Conservation (phyloP, 2,888 invertebrate genomes). For the Agapostemon virescens region DNA sequence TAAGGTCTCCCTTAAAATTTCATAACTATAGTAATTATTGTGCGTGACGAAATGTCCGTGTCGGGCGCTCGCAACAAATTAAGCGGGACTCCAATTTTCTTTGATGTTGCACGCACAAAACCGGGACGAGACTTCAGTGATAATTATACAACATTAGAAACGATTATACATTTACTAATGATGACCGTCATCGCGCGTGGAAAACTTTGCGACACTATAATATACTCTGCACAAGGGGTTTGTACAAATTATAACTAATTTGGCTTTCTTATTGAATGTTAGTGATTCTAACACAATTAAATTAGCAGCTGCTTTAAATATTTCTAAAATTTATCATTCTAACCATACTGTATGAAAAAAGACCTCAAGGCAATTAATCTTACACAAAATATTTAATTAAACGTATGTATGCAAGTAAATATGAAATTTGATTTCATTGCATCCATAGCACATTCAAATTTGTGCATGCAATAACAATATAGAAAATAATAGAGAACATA, state of each 20-base stretch:
- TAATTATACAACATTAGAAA: conserved; percentile 42
- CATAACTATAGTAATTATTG: conserved; percentile 47
- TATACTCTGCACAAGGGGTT: not conserved
- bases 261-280: not conserved
- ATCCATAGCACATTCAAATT: not conserved
- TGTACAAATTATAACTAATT: not conserved
- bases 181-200: not conserved
- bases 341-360: not conserved
- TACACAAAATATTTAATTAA: not conserved
- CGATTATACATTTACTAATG: conserved; percentile 26
- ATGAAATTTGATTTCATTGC: not conserved
- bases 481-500: not conserved
- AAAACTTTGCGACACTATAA: not conserved
- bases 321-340: not conserved
- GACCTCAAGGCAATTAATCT: not conserved
- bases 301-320: not conserved
- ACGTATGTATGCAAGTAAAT: not conserved
- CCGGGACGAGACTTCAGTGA: conserved; percentile 25
- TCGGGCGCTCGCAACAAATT: conserved; percentile 37
- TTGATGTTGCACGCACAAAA: conserved; percentile 51
- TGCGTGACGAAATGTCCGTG: conserved; percentile 29
- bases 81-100: conserved; percentile 40
- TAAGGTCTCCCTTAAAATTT: conserved; percentile 43
- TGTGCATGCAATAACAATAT: not conserved
- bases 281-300: not conserved